These are phyloP conservation scores for Semnornis frantzii DNA, from an alignment of 2,113 vertebrate genomes.

Conservation along the genomic window DNA sequence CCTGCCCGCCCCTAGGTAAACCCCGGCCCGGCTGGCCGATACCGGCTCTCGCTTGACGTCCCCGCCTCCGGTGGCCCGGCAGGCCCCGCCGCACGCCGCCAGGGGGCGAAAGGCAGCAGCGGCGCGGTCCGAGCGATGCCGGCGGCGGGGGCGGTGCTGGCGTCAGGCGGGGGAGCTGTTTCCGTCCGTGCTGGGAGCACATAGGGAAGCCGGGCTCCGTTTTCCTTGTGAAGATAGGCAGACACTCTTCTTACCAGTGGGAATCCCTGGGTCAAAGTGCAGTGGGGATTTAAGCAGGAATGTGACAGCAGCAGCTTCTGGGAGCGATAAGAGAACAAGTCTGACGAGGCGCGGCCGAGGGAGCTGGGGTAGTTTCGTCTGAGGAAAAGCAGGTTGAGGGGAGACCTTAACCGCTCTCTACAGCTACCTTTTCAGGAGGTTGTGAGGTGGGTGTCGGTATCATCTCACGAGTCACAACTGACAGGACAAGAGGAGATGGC, in stretches of 20 bases:
- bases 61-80: background rate
- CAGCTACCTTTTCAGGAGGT: no score
- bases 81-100: background rate
- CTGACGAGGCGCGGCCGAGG: no score
- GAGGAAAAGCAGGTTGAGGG: no score
- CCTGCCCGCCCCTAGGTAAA: background rate
- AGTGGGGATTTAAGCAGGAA: background rate
- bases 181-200: rapidly evolving
- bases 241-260: rapidly evolving
- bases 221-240: rapidly evolving
- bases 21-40: background rate
- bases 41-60: no score
- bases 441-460: no score
- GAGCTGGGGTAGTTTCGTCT: no score
- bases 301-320: background rate
- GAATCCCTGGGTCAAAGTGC: rapidly evolving
- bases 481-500: no score
- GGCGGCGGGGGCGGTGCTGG: no score
- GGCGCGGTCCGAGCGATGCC: no score
- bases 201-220: no score
- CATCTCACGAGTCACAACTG: no score
- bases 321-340: background rate
- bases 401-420: no score
- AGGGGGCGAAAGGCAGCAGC: background rate
- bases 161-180: rapidly evolving